Conservation (phyloP, 1,140 invertebrate genomes). For the Parapsyche elsis region DNA sequence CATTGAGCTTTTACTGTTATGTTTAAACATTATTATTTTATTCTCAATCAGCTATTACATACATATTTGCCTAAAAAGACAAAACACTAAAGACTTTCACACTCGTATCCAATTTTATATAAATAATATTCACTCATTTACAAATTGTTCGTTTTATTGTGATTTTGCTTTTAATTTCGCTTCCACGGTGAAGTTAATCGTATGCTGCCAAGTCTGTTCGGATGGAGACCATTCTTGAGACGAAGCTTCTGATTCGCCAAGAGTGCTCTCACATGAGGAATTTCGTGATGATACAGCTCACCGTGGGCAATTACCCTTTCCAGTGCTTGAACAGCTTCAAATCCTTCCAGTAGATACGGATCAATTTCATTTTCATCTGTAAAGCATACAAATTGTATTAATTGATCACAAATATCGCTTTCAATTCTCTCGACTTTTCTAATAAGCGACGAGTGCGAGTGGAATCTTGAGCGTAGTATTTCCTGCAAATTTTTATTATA, state of each 20-base stretch:
- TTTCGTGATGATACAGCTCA: conserved; percentile 71
- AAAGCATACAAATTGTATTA: conserved; percentile 20
- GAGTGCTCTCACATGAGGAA: conserved; percentile 71
- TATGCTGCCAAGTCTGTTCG: conserved; percentile 70
- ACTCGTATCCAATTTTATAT: no score
- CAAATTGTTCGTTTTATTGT: not conserved
- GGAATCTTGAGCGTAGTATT: no score
- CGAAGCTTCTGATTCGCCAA: conserved; percentile 71
- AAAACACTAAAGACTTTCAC: no score
- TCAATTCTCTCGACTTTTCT: no score
- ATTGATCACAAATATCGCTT: no score
- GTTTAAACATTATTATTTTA: no score
- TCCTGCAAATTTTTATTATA: no score
- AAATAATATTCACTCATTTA: not conserved
- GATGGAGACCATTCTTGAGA: conserved; percentile 67
- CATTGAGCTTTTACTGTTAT: no score
- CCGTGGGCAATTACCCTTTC: conserved; percentile 66
- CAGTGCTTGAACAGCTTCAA: conserved; percentile 67
- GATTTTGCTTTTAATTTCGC: conserved; percentile 51
- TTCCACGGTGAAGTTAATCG: conserved; percentile 70
- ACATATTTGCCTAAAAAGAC: no score
- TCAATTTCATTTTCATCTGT: conserved; percentile 58
- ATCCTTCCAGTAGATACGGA: conserved; percentile 67
- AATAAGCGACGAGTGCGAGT: no score
- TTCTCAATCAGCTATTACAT: no score